Evolutionary conservation across 2,797 vertebrate genomes (phyloP).

Genomic region (Vultur gryphus): DNA sequence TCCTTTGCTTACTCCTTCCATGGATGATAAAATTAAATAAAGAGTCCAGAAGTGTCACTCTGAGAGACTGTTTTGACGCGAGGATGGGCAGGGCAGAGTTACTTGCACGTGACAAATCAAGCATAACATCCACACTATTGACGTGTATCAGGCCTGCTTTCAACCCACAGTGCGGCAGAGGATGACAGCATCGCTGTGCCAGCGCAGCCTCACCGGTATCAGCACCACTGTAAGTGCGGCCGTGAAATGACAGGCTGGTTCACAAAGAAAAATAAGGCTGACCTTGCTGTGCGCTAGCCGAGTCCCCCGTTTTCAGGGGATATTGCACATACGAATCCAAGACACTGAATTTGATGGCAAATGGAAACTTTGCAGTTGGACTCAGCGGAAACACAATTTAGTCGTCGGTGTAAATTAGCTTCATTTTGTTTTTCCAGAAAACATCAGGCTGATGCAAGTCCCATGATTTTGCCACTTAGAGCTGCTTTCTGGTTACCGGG

Average conservation of each 20-base stretch:
- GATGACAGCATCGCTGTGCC: not conserved
- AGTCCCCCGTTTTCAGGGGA: not conserved
- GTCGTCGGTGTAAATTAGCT: not conserved
- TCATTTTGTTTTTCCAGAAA: not conserved
- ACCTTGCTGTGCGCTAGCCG: not conserved
- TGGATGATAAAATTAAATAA: not conserved
- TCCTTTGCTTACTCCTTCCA: not conserved
- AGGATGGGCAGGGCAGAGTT: not conserved
- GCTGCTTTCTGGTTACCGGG: not conserved
- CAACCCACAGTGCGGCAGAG: rapidly evolving
- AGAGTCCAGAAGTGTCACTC: not conserved
- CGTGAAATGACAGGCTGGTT: not conserved
- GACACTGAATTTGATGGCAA: not conserved
- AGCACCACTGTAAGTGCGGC: rapidly evolving
- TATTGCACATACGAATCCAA: rapidly evolving
- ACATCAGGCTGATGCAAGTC: not conserved
- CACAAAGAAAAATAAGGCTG: not conserved
- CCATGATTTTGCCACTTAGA: not conserved
- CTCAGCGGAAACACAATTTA: not conserved
- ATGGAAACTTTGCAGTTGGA: not conserved
- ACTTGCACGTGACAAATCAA: not conserved
- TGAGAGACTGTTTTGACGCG: not conserved
- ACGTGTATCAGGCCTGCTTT: rapidly evolving
- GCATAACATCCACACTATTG: rapidly evolving
- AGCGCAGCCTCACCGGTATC: not conserved